Conservation (phyloP, 2,888 invertebrate genomes). For the Pandemis corylana region DNA sequence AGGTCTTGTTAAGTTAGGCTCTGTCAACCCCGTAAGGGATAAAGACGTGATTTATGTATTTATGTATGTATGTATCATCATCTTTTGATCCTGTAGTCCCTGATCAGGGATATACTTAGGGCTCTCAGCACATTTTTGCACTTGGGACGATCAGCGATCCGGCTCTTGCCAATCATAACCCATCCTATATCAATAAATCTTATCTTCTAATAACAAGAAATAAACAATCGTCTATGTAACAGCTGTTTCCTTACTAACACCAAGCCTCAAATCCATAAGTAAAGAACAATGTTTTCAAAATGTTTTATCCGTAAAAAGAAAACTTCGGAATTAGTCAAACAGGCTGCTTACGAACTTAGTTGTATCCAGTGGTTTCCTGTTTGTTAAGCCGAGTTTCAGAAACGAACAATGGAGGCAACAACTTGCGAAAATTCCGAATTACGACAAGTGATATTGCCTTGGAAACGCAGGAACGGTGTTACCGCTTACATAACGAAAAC, state of each 20-base stretch:
- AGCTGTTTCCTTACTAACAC: background rate
- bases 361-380: constrained; percentile 15
- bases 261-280: background rate
- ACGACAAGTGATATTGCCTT: constrained; percentile 18
- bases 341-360: constrained; percentile 7
- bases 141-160: too few relatives aligned
- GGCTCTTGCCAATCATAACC: too few relatives aligned
- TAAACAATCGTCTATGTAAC: background rate
- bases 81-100: too few relatives aligned
- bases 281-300: constrained; percentile 2
- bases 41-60: too few relatives aligned
- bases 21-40: too few relatives aligned
- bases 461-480: background rate
- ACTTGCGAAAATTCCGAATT: constrained; percentile 1
- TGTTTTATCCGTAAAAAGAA: constrained; percentile 5
- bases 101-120: too few relatives aligned
- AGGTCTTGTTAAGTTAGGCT: too few relatives aligned
- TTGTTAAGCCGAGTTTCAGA: constrained; percentile 4
- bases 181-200: background rate
- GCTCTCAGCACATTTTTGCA: too few relatives aligned
- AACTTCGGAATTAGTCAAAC: constrained; percentile 15
- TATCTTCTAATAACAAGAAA: background rate
- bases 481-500: constrained; percentile 9
- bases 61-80: too few relatives aligned
- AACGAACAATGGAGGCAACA: constrained; percentile 11